Base-by-base conservation (phyloP, 2,888 invertebrate species). In the Agrochola litura region DNA sequence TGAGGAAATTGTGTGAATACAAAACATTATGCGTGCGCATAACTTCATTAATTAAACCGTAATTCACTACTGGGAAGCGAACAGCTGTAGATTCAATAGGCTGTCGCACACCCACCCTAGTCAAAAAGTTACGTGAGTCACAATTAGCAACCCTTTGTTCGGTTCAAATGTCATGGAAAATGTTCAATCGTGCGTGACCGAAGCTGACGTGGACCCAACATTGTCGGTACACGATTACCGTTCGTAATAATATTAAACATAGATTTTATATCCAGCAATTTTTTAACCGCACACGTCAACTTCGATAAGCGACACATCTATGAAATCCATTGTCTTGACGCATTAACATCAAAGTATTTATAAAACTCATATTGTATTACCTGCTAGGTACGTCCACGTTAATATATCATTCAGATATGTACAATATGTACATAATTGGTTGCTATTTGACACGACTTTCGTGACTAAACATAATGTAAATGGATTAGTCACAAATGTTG, bases 401-500 rank as follows among this genome's bases (percentile, higher is more conserved):
- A 79, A 86, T 87, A 86, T 77, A 87, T 84, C 80, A 86, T 69
- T 87, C 80, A 79, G 74, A 73, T 86, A 87, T 90, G 89, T 83
- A 86, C 86, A 88, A 73, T 86, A 87, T 90, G 89, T 83, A 86
- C 86, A 88, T 87, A 87, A 87, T 85, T 84, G 84, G 87, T 89
- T 85, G 78, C 73, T 82, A 89, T 90, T 89, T 88, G 87, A 91
- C 91, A 91, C 89, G 91, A 90, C 76, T 89, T 90, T 91, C 92
- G 92, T 92, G 92, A 91, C 92, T 86, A 78, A 82, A 87, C 90
- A 86, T 88, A 90, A 91, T 89, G 84, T 89, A 90, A 91, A 89
- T 88, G 90, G 88, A 91, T 92, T 92, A 92, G 89, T 90, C 87
- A 91, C 86, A 88, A 91, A 90, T 92, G 91, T 87, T 88, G 86